A percentile compares a stretch with the other conserved stretches of the same genome.
Evolutionary conservation across 2,888 invertebrate species (phyloP).

Genomic region (Therioaphis trifolii): DNA sequence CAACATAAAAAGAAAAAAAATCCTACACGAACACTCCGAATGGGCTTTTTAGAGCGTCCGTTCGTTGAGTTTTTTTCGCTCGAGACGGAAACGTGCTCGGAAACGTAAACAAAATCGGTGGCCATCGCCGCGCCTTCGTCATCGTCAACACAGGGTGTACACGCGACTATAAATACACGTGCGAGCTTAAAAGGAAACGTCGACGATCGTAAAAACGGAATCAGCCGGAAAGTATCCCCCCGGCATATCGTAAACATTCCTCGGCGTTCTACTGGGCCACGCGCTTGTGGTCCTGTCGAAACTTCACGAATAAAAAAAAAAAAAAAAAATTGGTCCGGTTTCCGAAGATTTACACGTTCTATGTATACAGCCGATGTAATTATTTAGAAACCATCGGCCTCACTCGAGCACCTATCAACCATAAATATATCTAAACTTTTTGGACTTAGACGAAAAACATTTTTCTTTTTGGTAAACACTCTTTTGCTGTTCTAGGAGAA

Average conservation of each 20-base stretch:
- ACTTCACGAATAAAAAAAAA: background rate
- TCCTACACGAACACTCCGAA: background rate
- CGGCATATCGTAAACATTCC: conserved; percentile 39
- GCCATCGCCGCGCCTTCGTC: no score
- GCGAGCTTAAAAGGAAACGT: conserved; percentile 14
- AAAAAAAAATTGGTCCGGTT: no score
- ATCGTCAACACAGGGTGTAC: no score
- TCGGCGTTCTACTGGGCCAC: background rate
- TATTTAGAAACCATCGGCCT: no score
- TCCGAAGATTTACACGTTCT: no score
- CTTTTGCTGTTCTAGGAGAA: no score
- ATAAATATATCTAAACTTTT: no score
- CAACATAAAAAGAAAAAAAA: no score
- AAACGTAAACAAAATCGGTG: conserved; percentile 29
- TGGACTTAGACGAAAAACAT: no score
- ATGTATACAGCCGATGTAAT: no score
- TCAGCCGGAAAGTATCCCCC: conserved; percentile 38
- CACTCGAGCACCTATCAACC: no score
- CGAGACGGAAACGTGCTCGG: background rate
- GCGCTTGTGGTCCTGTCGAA: background rate
- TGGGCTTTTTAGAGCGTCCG: background rate
- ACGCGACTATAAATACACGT: conserved; percentile 46
- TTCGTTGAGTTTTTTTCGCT: background rate
- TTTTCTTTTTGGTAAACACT: no score
- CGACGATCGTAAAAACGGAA: conserved; percentile 28